Conservation (phyloP, 2,113 vertebrate genomes). For the Columbina picui region DNA sequence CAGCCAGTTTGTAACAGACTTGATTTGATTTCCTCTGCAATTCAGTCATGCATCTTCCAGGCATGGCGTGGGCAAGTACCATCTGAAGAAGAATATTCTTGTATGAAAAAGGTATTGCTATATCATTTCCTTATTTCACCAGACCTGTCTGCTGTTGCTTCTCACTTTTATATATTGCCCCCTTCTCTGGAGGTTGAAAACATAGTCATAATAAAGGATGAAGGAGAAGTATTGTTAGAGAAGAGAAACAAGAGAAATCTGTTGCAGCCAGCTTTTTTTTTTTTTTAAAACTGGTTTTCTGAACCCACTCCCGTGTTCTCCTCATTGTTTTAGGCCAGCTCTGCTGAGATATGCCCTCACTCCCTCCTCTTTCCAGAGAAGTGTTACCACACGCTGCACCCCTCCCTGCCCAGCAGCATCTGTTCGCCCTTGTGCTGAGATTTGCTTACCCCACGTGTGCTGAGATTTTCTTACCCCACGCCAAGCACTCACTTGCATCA, state of each 20-base stretch:
- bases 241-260: background rate
- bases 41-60: background rate
- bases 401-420: background rate
- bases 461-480: background rate
- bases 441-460: background rate
- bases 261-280: background rate
- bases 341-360: background rate
- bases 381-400: background rate
- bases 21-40: background rate
- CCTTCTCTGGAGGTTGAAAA: background rate
- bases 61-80: background rate
- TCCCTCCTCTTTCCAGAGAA: background rate
- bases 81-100: background rate
- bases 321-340: background rate
- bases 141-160: background rate
- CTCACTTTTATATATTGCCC: background rate
- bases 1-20: background rate
- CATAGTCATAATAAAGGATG: background rate
- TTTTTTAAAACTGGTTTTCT: background rate
- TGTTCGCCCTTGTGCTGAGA: background rate
- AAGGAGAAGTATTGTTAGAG: background rate
- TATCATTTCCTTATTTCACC: background rate
- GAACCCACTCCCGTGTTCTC: background rate
- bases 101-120: background rate
- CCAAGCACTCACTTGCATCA: slow-evolving; percentile 86